Conservation (phyloP, 1,140 invertebrate species). For the Orius insidiosus region DNA sequence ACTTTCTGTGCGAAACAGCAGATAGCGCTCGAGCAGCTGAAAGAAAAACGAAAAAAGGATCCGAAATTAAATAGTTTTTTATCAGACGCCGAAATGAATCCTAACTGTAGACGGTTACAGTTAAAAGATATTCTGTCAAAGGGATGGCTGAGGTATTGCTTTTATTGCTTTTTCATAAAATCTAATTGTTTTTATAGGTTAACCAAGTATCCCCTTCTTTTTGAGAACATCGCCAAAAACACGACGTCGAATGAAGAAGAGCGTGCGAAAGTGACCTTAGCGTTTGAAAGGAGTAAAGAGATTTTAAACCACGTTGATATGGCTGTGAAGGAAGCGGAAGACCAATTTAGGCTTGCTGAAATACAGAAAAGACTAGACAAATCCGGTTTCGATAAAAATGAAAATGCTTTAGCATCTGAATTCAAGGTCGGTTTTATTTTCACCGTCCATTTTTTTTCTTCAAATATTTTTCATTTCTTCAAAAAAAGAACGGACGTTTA, state of each 20-base stretch:
- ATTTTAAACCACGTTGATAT: constrained; percentile 84
- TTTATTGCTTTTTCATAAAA: no score
- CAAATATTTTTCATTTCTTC: no score
- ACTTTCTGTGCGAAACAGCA: constrained; percentile 88
- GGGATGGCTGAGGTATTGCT: constrained; percentile 71
- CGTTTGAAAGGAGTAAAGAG: constrained; percentile 64
- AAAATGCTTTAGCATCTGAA: constrained; percentile 40
- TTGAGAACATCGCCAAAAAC: constrained; percentile 76
- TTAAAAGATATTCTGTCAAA: constrained; percentile 83
- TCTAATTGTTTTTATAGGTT: constrained; percentile 38
- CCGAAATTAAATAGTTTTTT: constrained; percentile 74
- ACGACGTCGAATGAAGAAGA: constrained; percentile 33
- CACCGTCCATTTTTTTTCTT: no score
- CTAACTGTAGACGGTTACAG: constrained; percentile 76
- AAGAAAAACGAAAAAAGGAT: constrained; percentile 70
- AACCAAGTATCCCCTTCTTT: constrained; percentile 88
- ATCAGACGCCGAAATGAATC: constrained; percentile 67
- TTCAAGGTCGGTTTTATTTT: constrained; percentile 33
- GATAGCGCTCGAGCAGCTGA: constrained; percentile 69
- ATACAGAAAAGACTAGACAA: constrained; percentile 76
- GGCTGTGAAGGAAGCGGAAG: constrained; percentile 81
- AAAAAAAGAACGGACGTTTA: no score
- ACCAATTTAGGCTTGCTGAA: constrained; percentile 66
- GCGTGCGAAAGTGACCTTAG: constrained; percentile 34
- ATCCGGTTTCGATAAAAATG: constrained; percentile 45